Conservation (phyloP, 2,888 invertebrate species). For the Cremastinae sp. region DNA sequence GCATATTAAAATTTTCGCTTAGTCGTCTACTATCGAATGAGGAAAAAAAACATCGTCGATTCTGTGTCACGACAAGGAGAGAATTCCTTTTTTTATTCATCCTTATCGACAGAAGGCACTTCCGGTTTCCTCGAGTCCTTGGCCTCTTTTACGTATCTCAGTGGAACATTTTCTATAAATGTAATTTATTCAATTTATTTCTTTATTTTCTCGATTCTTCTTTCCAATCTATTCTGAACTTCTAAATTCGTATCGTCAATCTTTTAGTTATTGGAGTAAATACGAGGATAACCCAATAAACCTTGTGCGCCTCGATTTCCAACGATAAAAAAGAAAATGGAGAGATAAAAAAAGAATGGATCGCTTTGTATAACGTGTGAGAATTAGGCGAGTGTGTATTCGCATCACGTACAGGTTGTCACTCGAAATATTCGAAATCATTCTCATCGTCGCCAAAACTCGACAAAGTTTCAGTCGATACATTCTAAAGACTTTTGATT, state of each 20-base stretch:
- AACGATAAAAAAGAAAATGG: no score
- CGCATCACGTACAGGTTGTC: conserved; percentile 25
- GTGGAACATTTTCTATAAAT: conserved; percentile 36
- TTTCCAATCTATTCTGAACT: no score
- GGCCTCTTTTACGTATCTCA: conserved; percentile 19
- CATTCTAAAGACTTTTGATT: no score
- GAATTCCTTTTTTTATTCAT: conserved; percentile 1
- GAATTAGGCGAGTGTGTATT: conserved; percentile 22
- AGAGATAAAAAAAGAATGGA: no score
- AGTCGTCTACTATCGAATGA: no score
- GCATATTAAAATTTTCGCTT: no score
- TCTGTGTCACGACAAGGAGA: not conserved
- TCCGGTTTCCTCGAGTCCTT: conserved; percentile 52
- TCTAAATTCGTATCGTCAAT: no score
- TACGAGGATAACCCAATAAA: no score
- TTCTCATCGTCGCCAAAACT: not conserved
- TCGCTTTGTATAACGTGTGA: conserved; percentile 6
- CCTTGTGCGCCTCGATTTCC: no score
- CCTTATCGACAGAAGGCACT: conserved; percentile 53
- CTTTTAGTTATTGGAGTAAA: no score
- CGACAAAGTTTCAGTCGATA: no score
- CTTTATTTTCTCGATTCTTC: not conserved
- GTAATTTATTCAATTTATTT: not conserved
- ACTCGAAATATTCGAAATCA: not conserved
- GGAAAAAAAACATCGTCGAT: not conserved